Conservation (phyloP, 1,140 invertebrate genomes). For the Chrysopa pallens region DNA sequence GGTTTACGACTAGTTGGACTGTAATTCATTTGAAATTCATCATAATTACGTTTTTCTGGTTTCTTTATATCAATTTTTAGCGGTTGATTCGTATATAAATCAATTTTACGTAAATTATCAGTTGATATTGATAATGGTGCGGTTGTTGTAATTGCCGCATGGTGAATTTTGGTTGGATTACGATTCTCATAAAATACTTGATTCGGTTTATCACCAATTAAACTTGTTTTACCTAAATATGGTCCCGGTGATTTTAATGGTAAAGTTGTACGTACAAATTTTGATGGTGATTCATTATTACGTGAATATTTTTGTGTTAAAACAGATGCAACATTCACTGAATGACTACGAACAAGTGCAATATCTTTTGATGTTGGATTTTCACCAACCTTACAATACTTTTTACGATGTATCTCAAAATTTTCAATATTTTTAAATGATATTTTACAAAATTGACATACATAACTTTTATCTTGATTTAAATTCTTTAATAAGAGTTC, state of each 20-base stretch:
- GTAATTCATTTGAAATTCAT: conserved; percentile 11
- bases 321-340: conserved; percentile 22
- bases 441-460: conserved; percentile 43
- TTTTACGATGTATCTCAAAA: conserved; percentile 43
- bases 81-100: conserved; percentile 5
- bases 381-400: conserved; percentile 38
- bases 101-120: conserved; percentile 8
- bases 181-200: conserved; percentile 23
- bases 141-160: background rate
- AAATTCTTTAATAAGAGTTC: conserved; percentile 52
- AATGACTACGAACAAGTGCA: conserved; percentile 20
- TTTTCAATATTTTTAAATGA: conserved; percentile 47
- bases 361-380: conserved; percentile 11
- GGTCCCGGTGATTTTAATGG: conserved; percentile 60
- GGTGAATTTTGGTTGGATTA: background rate
- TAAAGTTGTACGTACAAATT: conserved; percentile 21
- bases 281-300: conserved; percentile 18
- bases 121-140: conserved; percentile 18
- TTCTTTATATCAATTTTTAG: conserved; percentile 1
- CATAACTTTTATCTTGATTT: conserved; percentile 19
- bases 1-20: conserved; percentile 11
- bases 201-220: conserved; percentile 36
- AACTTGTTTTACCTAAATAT: conserved; percentile 53
- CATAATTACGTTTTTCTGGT: conserved; percentile 5
- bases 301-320: conserved; percentile 22